These are phyloP conservation scores for Pemphredon lugubris DNA, from an alignment of 2,888 invertebrate genomes.

Conservation along the genomic window DNA sequence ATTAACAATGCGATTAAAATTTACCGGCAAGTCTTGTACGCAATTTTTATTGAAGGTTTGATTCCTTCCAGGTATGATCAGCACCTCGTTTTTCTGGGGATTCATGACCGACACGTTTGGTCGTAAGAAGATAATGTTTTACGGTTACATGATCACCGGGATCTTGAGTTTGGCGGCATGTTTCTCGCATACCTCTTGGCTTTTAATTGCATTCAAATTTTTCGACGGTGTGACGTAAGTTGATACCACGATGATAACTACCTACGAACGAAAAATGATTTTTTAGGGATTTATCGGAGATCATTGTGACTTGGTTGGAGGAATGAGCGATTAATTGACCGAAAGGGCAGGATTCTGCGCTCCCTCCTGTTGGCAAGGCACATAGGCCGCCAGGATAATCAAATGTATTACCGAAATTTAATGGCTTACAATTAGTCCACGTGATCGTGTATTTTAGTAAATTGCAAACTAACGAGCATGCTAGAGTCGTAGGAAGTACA, in stretches of 20 bases:
- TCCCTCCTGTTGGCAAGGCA: no score
- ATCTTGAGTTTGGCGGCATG: conserved; percentile 72
- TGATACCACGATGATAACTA: neutral
- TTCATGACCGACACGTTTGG: conserved; percentile 78
- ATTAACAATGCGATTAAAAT: no score
- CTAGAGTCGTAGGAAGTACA: no score
- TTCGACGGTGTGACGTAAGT: conserved; percentile 77
- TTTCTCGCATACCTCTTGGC: conserved; percentile 75
- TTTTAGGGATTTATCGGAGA: neutral
- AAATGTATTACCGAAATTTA: no score
- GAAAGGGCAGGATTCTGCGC: no score
- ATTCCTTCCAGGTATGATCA: conserved; percentile 81
- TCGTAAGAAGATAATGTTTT: conserved; percentile 74
- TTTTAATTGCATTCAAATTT: conserved; percentile 76
- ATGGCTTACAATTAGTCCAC: no score
- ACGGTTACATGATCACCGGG: conserved; percentile 74
- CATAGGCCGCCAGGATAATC: no score
- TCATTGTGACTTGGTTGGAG: neutral
- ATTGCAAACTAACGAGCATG: no score
- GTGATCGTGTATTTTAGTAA: no score
- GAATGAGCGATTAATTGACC: neutral
- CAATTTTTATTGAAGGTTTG: conserved; percentile 1
- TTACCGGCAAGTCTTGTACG: no score
- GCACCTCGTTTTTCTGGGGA: conserved; percentile 83
- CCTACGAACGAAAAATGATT: neutral